Base-by-base conservation (phyloP, 1,140 invertebrate genomes). In the Bombus huntii region DNA sequence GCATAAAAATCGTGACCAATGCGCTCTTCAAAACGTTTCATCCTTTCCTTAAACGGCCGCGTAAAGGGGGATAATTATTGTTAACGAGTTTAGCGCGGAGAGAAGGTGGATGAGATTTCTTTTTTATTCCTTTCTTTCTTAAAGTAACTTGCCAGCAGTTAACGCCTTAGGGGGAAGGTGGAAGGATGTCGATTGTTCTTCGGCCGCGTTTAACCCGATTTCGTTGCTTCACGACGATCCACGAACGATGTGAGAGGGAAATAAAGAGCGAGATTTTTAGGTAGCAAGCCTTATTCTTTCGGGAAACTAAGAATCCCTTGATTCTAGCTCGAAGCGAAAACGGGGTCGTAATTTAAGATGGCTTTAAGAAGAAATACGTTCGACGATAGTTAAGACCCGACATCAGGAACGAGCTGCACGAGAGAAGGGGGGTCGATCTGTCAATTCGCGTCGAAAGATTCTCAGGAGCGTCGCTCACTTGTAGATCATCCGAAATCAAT, bases 271-370 rank as follows among this genome's bases (percentile, higher is more conserved):
- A 47, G 75, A 82, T 86, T 72, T 72, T 44, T 9, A 68, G 59
- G 62, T 81, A 39, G 76, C 76, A 57, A 81, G 77, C 85, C 82
- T 80, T 66, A 83, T 82, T 37, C 57, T 86, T 79, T 70, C 59
- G 62, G 34, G 18, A 76, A 74, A 81, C 42, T 47, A 42, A 70
- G 76, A 57, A 39, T 18, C 47, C n/a, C 34, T 28, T 18, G 9
- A 22, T 34, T 59, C 76, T 28, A 22, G 57, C 39, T 3, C 10
- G 31, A 42, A 86, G 66, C 65, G 81, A 79, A 31, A 65, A 76
- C 39, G 70, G 57, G 44, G 47, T 77, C 47, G 59, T 83, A 84
- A 90, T 89, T 87, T 89, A 71, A 78, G 65, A 34, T 34, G 70
- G 44, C 75, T 84, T 82, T 44, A 71, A 82, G 42, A 59, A 82